These are phyloP conservation scores for Etia nguti DNA, from an alignment of 2,113 vertebrate genomes.

Conservation along the genomic window DNA sequence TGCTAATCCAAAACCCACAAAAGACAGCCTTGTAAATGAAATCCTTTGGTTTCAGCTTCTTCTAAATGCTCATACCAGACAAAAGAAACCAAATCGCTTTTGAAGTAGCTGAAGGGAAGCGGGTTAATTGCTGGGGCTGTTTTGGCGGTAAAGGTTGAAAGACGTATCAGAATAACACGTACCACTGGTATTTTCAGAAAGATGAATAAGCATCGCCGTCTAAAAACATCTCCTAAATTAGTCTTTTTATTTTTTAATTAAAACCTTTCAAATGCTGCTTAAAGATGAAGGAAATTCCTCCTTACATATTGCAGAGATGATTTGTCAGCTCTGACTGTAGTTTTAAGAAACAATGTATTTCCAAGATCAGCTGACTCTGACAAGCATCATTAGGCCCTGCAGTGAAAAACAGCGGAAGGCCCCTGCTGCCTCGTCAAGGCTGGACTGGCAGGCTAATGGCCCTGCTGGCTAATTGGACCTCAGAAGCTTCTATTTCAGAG, in stretches of 20 bases:
- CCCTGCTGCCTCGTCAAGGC: not conserved
- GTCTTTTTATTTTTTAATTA: fast-evolving
- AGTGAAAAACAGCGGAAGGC: not conserved
- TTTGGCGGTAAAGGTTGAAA: not conserved
- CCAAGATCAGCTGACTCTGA: not conserved
- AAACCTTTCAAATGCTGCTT: not conserved
- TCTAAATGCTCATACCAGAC: not conserved
- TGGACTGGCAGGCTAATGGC: slow-evolving; percentile 32
- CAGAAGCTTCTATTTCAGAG: not conserved
- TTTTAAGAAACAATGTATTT: not conserved
- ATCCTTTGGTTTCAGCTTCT: slow-evolving; percentile 11
- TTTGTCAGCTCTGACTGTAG: not conserved
- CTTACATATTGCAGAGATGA: not conserved
- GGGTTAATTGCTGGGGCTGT: slow-evolving; percentile 27
- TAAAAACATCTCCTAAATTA: not conserved
- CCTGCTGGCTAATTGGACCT: slow-evolving; percentile 8
- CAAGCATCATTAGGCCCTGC: slow-evolving; percentile 3
- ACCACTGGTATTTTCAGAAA: not conserved
- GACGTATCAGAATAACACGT: not conserved
- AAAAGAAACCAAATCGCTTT: slow-evolving; percentile 4
- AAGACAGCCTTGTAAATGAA: slow-evolving; percentile 13
- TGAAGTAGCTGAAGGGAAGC: slow-evolving; percentile 12
- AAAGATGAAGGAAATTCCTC: not conserved
- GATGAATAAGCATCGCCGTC: not conserved
- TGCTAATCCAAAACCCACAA: slow-evolving; percentile 33